Percentiles rank a stretch among this genome's conserved stretches.
phyloP scores from a whole-genome alignment of 35 echinoderm and acorn worm genomes.

The Heliocidaris tuberculata region DNA sequence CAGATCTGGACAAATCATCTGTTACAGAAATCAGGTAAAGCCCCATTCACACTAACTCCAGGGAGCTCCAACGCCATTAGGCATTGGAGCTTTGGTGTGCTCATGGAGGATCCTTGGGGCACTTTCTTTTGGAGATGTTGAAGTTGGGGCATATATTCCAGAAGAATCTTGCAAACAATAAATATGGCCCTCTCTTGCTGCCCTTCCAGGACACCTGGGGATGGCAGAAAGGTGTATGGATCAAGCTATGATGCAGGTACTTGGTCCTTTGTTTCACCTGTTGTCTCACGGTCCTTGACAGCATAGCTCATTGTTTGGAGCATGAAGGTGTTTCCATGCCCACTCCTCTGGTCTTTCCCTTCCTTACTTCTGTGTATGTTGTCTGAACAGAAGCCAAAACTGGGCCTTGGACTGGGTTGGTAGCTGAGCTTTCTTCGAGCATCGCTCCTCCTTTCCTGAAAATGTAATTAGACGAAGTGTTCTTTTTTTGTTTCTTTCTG shows the following conservation, averaged over 20 bases:
- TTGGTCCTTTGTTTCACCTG: background rate
- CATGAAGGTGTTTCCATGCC: background rate
- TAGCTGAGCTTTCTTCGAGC: background rate
- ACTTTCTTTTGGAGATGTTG: background rate
- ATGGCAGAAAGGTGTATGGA: constrained; percentile 1
- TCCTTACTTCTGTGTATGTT: background rate
- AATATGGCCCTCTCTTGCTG: constrained; percentile 9
- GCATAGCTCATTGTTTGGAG: background rate
- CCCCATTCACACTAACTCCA: background rate
- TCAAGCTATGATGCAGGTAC: constrained; percentile 18
- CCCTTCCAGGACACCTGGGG: background rate
- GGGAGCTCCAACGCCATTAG: background rate
- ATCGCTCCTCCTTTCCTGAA: background rate
- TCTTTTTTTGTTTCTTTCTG: too few species aligned
- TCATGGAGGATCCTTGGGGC: background rate
- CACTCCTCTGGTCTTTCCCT: constrained; percentile 1
- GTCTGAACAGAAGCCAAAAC: background rate
- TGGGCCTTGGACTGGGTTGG: background rate
- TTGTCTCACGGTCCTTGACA: background rate
- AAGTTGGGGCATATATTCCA: background rate
- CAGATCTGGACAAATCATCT: constrained; percentile 93
- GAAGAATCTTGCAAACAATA: background rate
- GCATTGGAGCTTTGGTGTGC: background rate
- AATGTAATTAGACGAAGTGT: background rate
- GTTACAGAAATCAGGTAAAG: constrained; percentile 99